phyloP scores from a whole-genome alignment of 2,113 vertebrate species.

The chimpanzee (Pan troglodytes) region DNA sequence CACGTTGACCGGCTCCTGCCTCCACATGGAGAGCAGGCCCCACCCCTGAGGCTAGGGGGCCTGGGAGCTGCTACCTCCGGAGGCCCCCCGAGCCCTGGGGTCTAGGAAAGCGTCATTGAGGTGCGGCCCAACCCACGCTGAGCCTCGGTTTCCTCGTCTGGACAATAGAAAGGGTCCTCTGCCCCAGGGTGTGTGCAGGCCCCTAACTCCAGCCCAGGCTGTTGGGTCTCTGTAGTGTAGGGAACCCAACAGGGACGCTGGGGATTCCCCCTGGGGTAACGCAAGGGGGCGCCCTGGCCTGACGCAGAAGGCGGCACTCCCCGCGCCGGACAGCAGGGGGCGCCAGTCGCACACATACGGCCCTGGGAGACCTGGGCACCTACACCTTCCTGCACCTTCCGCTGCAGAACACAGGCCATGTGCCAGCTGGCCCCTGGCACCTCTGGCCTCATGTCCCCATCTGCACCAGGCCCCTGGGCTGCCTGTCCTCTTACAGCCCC shows the following conservation, averaged over 20 bases:
- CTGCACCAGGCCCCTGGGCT: background rate
- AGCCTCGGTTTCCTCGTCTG: background rate
- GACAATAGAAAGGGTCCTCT: background rate
- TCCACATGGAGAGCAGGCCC: background rate
- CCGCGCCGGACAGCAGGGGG: background rate
- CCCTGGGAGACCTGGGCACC: background rate
- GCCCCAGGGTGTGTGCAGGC: background rate
- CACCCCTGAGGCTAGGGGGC: background rate
- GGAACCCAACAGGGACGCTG: background rate
- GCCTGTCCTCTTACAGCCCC: background rate
- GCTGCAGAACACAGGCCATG: background rate
- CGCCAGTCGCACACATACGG: background rate
- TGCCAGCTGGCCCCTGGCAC: background rate
- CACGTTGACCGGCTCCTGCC: background rate
- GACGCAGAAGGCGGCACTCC: background rate
- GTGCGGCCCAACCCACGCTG: background rate
- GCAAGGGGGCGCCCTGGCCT: too few species aligned
- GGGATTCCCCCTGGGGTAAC: fast-evolving
- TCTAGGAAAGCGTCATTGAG: background rate
- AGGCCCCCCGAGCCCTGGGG: background rate
- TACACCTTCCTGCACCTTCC: background rate
- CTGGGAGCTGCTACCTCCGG: background rate
- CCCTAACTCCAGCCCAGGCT: background rate
- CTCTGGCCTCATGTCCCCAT: fast-evolving
- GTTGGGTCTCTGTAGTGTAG: background rate